These are phyloP conservation scores for Alouatta palliata DNA, from an alignment of 2,113 vertebrate genomes.

Conservation along the genomic window DNA sequence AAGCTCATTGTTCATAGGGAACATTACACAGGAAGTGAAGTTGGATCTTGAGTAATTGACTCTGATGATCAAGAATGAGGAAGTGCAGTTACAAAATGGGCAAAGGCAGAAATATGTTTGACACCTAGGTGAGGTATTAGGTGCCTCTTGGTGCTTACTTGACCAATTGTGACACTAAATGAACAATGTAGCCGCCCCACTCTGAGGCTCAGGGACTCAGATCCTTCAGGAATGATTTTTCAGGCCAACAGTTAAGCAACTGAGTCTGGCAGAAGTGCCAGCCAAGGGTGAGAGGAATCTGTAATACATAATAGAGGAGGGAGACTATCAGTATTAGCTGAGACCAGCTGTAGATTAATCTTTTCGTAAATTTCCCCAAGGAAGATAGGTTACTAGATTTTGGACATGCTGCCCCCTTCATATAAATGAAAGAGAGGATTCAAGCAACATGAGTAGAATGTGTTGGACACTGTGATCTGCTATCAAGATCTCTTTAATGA, in stretches of 20 bases:
- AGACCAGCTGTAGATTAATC: background rate
- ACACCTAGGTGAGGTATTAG: no score
- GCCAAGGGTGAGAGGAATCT: background rate
- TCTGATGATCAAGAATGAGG: background rate
- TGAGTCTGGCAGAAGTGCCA: background rate
- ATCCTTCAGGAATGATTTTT: background rate
- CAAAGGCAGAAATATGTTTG: background rate
- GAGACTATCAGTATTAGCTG: background rate
- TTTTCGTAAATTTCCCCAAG: background rate
- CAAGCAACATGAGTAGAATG: background rate
- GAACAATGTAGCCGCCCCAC: background rate
- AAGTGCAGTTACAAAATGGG: background rate
- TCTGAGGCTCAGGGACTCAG: background rate
- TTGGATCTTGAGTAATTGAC: background rate
- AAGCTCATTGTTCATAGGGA: background rate
- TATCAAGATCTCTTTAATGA: background rate
- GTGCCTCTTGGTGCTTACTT: background rate
- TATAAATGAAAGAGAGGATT: background rate
- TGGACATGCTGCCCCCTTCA: background rate
- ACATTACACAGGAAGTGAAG: background rate
- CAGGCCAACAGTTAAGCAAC: background rate
- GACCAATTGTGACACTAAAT: background rate
- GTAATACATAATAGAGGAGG: background rate
- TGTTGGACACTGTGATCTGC: background rate
- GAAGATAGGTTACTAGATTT: background rate